phyloP scores from a whole-genome alignment of 2,888 invertebrate species.

The Heliothis peltigera region DNA sequence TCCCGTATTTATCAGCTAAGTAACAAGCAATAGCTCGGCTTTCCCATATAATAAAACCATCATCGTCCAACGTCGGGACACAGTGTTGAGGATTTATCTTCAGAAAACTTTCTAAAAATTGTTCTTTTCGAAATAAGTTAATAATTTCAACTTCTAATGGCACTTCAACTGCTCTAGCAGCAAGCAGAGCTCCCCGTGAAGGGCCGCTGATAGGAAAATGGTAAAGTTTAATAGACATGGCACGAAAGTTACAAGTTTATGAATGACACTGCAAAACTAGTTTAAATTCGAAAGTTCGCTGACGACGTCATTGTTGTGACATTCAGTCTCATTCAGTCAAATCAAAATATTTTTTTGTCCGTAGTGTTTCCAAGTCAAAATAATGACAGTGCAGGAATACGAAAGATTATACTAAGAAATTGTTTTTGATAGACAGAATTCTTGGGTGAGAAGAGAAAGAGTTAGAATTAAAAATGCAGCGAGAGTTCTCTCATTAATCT shows the following conservation, averaged over 20 bases:
- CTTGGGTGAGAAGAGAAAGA: no score
- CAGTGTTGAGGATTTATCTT: conserved; percentile 92
- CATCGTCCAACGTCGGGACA: conserved; percentile 92
- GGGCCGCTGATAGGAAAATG: conserved; percentile 91
- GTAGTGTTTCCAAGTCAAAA: no score
- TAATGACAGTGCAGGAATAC: no score
- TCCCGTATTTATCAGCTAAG: conserved; percentile 90
- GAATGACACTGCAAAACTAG: not conserved
- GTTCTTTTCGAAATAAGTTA: conserved; percentile 90
- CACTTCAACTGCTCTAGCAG: conserved; percentile 89
- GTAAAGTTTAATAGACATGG: conserved; percentile 83
- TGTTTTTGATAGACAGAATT: no score
- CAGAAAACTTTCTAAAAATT: conserved; percentile 88
- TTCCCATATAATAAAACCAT: conserved; percentile 92
- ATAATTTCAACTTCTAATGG: conserved; percentile 86
- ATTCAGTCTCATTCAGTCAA: no score
- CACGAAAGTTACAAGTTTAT: not conserved
- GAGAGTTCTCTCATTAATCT: no score
- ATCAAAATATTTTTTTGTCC: no score
- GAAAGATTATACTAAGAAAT: no score
- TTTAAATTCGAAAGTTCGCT: conserved; percentile 17
- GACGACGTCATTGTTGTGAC: not conserved
- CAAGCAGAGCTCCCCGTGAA: conserved; percentile 90
- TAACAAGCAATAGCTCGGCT: conserved; percentile 92
- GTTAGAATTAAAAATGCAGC: no score